Percentiles rank a stretch among this genome's conserved stretches.
Evolutionary conservation across 2,888 invertebrate genomes (phyloP).

Genomic region (Meiosimyza platycephala): DNA sequence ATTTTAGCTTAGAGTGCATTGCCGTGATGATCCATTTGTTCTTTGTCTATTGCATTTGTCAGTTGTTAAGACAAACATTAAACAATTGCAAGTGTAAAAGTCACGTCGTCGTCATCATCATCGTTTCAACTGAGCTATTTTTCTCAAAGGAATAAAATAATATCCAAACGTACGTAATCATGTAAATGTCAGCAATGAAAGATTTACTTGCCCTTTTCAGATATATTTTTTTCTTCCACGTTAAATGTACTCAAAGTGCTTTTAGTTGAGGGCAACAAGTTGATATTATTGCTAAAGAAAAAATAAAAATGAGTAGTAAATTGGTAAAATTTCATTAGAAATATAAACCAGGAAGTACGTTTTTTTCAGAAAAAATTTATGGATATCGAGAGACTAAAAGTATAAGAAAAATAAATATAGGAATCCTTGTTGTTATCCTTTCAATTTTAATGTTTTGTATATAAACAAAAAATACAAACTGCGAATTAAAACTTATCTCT

Average conservation of each 20-base stretch:
- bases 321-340: no score
- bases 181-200: constrained; percentile 27
- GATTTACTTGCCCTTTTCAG: constrained; percentile 15
- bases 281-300: no score
- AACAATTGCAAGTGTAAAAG: constrained; percentile 42
- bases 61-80: constrained; percentile 38
- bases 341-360: no score
- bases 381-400: no score
- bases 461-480: no score
- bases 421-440: background rate
- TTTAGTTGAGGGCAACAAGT: no score
- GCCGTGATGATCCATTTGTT: constrained; percentile 27
- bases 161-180: background rate
- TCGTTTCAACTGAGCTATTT: background rate
- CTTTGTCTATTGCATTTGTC: constrained; percentile 35
- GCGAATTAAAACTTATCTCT: no score
- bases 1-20: background rate
- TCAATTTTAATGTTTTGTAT: no score
- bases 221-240: background rate
- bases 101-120: constrained; percentile 16
- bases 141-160: constrained; percentile 20
- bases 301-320: no score
- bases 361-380: no score
- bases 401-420: no score
- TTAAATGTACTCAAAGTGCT: background rate